Evolutionary conservation across 2,113 vertebrate genomes (phyloP), one percentile per base, ranked within the genome.

Genomic region (Fukomys damarensis): DNA sequence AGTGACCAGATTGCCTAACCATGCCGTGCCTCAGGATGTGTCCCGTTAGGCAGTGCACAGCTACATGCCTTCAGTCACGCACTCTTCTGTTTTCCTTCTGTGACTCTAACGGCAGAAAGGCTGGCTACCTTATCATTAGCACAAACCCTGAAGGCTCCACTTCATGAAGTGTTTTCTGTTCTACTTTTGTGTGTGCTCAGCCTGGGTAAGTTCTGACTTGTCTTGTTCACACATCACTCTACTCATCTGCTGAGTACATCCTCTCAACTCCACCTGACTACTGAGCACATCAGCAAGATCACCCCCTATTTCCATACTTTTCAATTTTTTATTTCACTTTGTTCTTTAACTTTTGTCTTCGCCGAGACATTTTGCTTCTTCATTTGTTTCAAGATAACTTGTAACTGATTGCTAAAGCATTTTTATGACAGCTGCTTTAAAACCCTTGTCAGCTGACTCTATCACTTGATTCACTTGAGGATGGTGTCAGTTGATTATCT

Each of bases 381-480:
- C 83, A 54, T 89, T 91, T 96, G 79, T 93, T 38, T 79, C 38
- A 82, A 79, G 79, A 82, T 56, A 63, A 70, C 74, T 24, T 56
- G 35, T 43, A 56, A 66, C 58, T 81, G 92, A 90, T 7, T 77
- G 68, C 76, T 91, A 24, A 58, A 84, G 68, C 38, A 84, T 80
- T 79, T 82, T 86, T 83, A 82, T 90, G 86, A 93, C 85, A 92
- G 84, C 59, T 86, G 63, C 74, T 85, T 91, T 76, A 92, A 86
- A 92, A 77, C 52, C 79, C 88, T 63, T 82, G 30, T 76, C 93
- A 63, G 77, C 28, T 46, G 28, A 79, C 54, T 72, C 63, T 32
- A 66, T 58, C 22, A 46, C 30, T 63, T 86, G 92, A 86, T 86
- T 92, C 54, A 84, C 38, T 61, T 5, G 49, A 17, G 85, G 43